Base-by-base conservation (phyloP, 2,113 vertebrate species). In the Orthochromis indermauri region DNA sequence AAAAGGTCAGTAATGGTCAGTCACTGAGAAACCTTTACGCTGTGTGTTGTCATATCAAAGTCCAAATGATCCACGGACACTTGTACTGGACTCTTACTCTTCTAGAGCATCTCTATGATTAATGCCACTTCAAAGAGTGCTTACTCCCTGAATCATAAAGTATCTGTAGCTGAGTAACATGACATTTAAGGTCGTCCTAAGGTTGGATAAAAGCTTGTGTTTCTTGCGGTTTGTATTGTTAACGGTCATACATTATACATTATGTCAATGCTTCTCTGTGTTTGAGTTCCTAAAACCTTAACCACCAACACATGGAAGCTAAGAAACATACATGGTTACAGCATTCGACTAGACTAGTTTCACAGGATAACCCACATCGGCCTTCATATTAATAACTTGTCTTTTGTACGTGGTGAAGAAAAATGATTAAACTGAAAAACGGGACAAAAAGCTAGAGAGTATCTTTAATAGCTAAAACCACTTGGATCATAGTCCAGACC, bases 1-100 rank as follows among this genome's bases (percentile, higher is more conserved):
- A 68, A 68, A 68, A 40, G 63, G 35, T 68, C 63, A 68, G 19
- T 40, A 40, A 68, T 68, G 35, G 63, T 4, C 5, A 68, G 63
- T 68, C 35, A 24, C 63, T 2, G 63, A 68, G 35, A 68, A 68
- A 68, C 66, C n/a, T 45, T 71, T 0, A 42, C 0, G 0, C 35
- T 71, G 21, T 71, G 37, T 71, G 66, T 42, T 71, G 7, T 4
- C n/a, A 24, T 71, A 42, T 71, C 66, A 71, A 71, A 71, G 37
- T 71, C 2, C 66, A 42, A 71, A 71, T 42, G 37, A 71, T 71
- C n/a, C 66, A 71, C 13, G 0, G 21, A 66, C 33, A 66, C 33
- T 66, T 13, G 61, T 2, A 24, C 66, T 42, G 37, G 21, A 71
- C 37, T 42, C n/a, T 26, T 2, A 71, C 2, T 10, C 8, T 71